Evolutionary conservation across 2,113 vertebrate species (phyloP), one percentile per base, ranked within the genome.

Genomic region (Progne subis): DNA sequence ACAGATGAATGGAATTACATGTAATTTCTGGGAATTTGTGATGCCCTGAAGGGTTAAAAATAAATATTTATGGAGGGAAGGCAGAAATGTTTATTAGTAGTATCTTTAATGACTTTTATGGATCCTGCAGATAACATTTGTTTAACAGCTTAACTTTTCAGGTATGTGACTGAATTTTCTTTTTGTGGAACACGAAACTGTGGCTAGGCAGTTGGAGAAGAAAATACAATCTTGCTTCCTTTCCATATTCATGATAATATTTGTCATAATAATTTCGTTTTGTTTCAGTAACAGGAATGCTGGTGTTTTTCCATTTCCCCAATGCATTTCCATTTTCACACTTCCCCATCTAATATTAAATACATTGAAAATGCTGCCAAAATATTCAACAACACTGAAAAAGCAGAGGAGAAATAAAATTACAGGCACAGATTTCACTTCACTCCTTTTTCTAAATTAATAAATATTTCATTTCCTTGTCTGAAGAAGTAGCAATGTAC

Each of bases 231-330:
- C 64, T 96, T 61, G 11, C 44, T 93, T 85, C 41, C 28, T 90
- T 96, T 96, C 94, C 92, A 88, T 96, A 95, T 94, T 88, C 81
- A 89, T 94, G 87, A 86, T 69, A 94, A 81, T 75, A 96, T 96
- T 96, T 97, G 70, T 92, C 74, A 94, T 86, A 88, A 93, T 94
- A 96, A 97, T 95, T 96, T 88, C 61, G 80, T 86, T 95, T 93
- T 94, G 86, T 95, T 92, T 88, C 91, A 91, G 91, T 85, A 87
- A 91, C 46, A 53, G 75, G 56, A 88, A 88, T 63, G 64, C 90
- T 82, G 61, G 56, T 84, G 69, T 34, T 96, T 88, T 92, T 96
- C 88, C 82, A 81, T 90, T 93, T 87, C 90, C 80, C 37, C 29
- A 26, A 14, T n/a, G 41, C 23, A 77, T 96, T 96, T 95, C 84